Evolutionary conservation across 2,113 vertebrate species (phyloP).

Genomic region (Callorhinus ursinus): DNA sequence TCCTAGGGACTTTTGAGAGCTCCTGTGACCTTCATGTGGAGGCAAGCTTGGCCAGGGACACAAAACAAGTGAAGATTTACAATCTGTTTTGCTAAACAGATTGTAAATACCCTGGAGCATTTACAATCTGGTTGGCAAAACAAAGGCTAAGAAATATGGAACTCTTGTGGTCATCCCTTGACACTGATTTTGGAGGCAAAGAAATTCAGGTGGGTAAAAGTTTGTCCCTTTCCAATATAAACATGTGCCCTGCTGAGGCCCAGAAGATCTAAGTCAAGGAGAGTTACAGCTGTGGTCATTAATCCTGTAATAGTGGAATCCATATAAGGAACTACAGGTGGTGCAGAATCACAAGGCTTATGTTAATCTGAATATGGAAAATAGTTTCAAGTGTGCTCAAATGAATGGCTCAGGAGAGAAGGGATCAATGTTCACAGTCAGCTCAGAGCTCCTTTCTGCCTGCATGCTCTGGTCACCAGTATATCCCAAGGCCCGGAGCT

Average conservation of each 20-base stretch:
- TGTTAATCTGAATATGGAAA: not conserved
- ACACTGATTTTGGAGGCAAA: conserved; percentile 66
- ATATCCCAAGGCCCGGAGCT: not conserved
- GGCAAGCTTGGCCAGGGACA: not conserved
- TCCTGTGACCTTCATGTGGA: not conserved
- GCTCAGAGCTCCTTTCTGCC: not conserved
- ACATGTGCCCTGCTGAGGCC: not conserved
- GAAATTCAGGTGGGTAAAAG: conserved; percentile 71
- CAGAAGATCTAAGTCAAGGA: conserved; percentile 32
- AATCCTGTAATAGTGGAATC: not conserved
- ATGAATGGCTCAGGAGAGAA: not conserved
- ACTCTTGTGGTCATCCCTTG: conserved; percentile 16
- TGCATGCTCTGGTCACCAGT: not conserved
- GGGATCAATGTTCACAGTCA: not conserved
- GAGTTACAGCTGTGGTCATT: not conserved
- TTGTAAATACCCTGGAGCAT: not conserved
- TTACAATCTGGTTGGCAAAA: conserved; percentile 32
- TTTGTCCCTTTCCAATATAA: conserved; percentile 62
- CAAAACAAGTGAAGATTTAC: not conserved
- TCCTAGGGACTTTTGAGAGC: not conserved
- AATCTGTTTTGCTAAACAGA: not conserved
- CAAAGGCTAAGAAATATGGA: conserved; percentile 32
- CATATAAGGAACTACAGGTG: not conserved
- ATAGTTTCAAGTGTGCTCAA: not conserved
- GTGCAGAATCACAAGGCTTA: not conserved